These are phyloP conservation scores for Helostoma temminkii DNA, from an alignment of 2,797 vertebrate genomes.

Conservation along the genomic window DNA sequence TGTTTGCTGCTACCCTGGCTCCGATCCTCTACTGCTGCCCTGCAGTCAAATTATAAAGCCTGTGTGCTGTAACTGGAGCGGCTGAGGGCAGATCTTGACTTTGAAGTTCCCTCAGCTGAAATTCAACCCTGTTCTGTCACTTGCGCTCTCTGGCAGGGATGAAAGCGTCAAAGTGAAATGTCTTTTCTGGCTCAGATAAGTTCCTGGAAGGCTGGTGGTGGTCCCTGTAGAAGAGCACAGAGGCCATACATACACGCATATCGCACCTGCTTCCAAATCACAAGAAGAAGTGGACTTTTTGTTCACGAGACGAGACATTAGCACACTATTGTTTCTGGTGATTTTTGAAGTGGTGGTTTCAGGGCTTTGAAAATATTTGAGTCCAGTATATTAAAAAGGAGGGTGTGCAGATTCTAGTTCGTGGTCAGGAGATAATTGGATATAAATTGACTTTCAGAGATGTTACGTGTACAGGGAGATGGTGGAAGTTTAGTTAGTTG, in stretches of 20 bases:
- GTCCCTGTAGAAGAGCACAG: neutral
- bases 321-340: neutral
- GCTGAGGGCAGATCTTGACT: constrained; percentile 63
- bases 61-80: constrained; percentile 54
- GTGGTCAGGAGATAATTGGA: no score
- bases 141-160: constrained; percentile 26
- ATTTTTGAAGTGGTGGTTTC: neutral
- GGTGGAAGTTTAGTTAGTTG: no score
- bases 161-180: constrained; percentile 12
- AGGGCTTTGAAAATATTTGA: neutral
- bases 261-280: neutral
- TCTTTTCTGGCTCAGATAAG: neutral
- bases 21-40: constrained; percentile 62
- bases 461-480: no score
- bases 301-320: neutral
- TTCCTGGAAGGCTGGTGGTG: neutral
- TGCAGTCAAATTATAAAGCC: constrained; percentile 59
- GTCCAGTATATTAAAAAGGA: no score
- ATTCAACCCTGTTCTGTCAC: constrained; percentile 43
- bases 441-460: no score
- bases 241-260: neutral
- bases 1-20: constrained; percentile 60
- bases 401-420: no score
- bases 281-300: neutral
- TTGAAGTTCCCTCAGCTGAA: constrained; percentile 63